A percentile compares a stretch with the other conserved stretches of the same genome.
phyloP scores from a whole-genome alignment of 2,888 invertebrate genomes.

The Polydrusus cervinus region DNA sequence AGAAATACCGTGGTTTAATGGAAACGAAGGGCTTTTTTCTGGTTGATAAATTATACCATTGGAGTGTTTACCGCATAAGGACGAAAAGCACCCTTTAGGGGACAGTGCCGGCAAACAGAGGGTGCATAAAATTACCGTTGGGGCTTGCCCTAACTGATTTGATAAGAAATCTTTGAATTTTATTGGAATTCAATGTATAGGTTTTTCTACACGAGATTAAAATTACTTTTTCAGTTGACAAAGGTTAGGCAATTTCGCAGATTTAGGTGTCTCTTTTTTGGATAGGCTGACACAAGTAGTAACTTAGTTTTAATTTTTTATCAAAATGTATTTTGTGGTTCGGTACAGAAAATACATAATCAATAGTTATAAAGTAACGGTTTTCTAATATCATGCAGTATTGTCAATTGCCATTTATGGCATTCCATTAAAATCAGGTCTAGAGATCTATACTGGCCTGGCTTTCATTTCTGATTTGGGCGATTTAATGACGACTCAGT shows the following conservation, averaged over 20 bases:
- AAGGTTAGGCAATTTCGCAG: constrained; percentile 8
- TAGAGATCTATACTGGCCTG: too few relatives aligned
- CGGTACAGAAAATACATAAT: too few relatives aligned
- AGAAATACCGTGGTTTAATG: constrained; percentile 34
- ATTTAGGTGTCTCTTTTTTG: constrained; percentile 2
- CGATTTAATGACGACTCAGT: too few relatives aligned
- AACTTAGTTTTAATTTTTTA: neutral
- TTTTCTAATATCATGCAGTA: too few relatives aligned
- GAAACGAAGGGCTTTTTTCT: constrained; percentile 32
- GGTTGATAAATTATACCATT: constrained; percentile 46
- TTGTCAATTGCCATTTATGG: too few relatives aligned
- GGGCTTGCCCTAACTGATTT: constrained; percentile 49
- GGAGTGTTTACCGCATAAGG: constrained; percentile 36
- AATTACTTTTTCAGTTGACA: constrained; percentile 28
- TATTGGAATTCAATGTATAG: constrained; percentile 40
- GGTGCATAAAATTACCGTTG: constrained; percentile 52
- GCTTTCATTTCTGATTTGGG: too few relatives aligned
- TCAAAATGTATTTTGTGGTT: too few relatives aligned
- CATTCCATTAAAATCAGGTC: too few relatives aligned
- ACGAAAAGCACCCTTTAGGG: constrained; percentile 42
- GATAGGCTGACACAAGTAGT: too few relatives aligned
- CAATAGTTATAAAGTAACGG: too few relatives aligned
- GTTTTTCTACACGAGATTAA: constrained; percentile 23
- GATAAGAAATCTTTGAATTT: constrained; percentile 48
- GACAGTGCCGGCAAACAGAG: constrained; percentile 43